A percentile compares a stretch with the other conserved stretches of the same genome.
Evolutionary conservation across 2,797 vertebrate genomes (phyloP).

Genomic region (Eulemur coronatus): DNA sequence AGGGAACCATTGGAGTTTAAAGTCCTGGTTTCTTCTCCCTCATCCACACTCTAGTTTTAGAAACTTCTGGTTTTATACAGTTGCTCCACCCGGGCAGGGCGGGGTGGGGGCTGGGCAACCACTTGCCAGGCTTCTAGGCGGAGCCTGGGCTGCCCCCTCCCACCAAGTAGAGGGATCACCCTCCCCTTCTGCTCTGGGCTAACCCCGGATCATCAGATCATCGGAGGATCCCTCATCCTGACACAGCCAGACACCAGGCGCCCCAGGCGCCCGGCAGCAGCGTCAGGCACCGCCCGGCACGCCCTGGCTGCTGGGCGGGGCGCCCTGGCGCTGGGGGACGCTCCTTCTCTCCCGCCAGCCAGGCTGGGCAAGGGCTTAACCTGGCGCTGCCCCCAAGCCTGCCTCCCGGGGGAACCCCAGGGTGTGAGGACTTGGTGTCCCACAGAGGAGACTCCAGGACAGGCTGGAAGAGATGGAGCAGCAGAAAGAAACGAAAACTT

Average conservation of each 20-base stretch:
- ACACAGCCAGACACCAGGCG: constrained; percentile 55
- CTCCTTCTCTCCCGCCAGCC: neutral
- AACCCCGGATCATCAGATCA: neutral
- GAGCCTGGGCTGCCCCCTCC: neutral
- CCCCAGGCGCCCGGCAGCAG: neutral
- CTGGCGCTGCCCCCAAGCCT: neutral
- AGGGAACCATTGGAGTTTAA: neutral
- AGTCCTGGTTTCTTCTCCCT: neutral
- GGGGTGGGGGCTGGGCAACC: neutral
- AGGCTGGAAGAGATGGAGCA: neutral
- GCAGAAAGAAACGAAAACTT: neutral
- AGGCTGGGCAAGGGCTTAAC: neutral
- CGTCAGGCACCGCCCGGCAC: neutral
- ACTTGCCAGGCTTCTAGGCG: constrained; percentile 28
- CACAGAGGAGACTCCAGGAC: neutral
- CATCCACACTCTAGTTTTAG: constrained; percentile 69
- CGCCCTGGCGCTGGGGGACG: neutral
- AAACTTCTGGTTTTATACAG: constrained; percentile 80
- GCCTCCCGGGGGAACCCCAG: neutral
- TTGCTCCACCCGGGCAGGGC: constrained; percentile 63
- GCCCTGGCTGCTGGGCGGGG: neutral
- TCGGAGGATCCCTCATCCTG: constrained; percentile 38
- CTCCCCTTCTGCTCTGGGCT: neutral
- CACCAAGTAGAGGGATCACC: neutral
- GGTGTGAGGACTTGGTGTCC: neutral